A percentile compares a stretch with the other conserved stretches of the same genome.
Conservation (phyloP, 2,888 invertebrate species). For the Lacanobia oleracea region DNA sequence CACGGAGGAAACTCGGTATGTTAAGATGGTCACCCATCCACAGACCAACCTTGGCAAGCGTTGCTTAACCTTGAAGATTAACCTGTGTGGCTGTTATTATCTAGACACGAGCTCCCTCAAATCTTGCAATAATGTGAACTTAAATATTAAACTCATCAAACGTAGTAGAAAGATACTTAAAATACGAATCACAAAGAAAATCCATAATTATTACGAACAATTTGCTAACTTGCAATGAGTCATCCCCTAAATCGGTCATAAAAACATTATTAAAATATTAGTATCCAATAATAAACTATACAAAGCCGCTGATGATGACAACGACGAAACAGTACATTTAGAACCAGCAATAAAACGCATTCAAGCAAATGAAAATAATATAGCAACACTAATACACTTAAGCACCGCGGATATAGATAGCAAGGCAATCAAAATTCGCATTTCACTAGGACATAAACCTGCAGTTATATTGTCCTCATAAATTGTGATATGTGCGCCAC, state of each 20-base stretch:
- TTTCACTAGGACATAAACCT: slow-evolving; percentile 64
- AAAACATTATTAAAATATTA: slow-evolving; percentile 26
- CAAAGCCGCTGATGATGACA: slow-evolving; percentile 21
- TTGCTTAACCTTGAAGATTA: no score
- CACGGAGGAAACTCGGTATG: no score
- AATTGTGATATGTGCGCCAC: slow-evolving; percentile 61
- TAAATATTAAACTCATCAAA: neutral
- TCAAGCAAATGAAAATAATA: slow-evolving; percentile 39
- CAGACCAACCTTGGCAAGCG: no score
- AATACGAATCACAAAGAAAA: neutral
- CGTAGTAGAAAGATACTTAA: neutral
- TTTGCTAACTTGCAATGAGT: neutral
- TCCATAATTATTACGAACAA: neutral
- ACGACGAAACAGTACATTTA: neutral
- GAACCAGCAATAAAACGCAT: slow-evolving; percentile 35
- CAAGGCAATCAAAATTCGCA: slow-evolving; percentile 64
- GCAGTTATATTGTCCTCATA: slow-evolving; percentile 71
- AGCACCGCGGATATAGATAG: slow-evolving; percentile 42
- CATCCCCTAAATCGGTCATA: slow-evolving; percentile 1
- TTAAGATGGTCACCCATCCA: no score
- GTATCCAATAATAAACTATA: slow-evolving; percentile 19
- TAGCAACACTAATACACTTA: slow-evolving; percentile 40
- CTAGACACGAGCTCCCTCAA: no score
- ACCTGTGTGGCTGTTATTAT: no score
- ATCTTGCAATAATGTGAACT: neutral